Base-by-base conservation (phyloP, 64 coral and sea anemone species). In the Pocillopora verrucosa region DNA sequence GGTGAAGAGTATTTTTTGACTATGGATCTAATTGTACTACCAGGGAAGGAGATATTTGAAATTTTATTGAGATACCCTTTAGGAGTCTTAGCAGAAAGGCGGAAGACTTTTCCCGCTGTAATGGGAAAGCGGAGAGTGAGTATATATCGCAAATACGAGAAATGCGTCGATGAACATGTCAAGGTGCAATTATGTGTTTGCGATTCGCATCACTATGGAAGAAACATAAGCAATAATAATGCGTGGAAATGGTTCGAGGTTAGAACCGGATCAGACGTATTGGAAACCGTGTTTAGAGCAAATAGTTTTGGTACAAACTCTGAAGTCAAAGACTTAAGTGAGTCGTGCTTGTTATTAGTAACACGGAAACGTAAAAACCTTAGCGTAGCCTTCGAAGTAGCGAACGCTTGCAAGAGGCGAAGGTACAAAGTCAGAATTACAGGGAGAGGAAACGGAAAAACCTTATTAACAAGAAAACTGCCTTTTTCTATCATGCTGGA, bases 1-100 rank as follows among this genome's bases (percentile, higher is more conserved):
- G 91, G 88, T 0, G 63, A 87, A 22, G 93, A 93, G 59, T 87
- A 82, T 73, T 56, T 93, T 3, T 59, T 93, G 19, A 96, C 91
- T 22, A 90, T 96, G 83, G 94, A 93, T 69, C 36, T 96, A 20
- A 80, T 93, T 10, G 94, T 93, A 12, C n/a, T 73, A 6, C 94
- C 94, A 70, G 61, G 80, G 45, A 70, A 80, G 11, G 91, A 96
- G 78, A 86, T 90, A 68, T 96, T 96, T 56, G 94, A 96, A 85
- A 84, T 88, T 14, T 91, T 93, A 73, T 59, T 93, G 51, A 88
- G 78, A 38, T 93, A 96, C 80, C 91, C 88, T 0, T 57, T 45
- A 12, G 87, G 61, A 15, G 45, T 51, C 56, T 89, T 41, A 45
- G 78, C 89, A 34, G 56, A 72, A 17, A 76, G 87, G 80, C 75